Evolutionary conservation across 2,113 vertebrate species (phyloP).

Genomic region (Pantherophis guttatus): DNA sequence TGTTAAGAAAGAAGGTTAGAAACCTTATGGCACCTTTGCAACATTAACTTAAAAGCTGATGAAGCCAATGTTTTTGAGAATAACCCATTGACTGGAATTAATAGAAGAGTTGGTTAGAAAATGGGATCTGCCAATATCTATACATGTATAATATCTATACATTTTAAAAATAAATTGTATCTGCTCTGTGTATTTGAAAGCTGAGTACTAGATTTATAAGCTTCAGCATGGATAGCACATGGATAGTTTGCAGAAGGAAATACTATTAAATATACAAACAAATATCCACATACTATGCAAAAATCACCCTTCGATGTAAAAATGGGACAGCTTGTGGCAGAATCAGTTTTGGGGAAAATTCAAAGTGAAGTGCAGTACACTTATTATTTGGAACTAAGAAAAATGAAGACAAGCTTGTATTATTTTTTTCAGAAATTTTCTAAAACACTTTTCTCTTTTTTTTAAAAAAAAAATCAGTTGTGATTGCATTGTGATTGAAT

Average conservation of each 20-base stretch:
- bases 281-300: neutral
- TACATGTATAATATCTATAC: neutral
- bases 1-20: constrained; percentile 26
- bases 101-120: neutral
- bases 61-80: neutral
- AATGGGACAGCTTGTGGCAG: neutral
- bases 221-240: neutral
- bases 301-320: neutral
- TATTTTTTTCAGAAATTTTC: neutral
- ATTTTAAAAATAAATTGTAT: neutral
- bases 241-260: neutral
- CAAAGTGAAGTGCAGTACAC: neutral
- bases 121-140: neutral
- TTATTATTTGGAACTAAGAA: neutral
- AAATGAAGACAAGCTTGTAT: neutral
- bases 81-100: neutral
- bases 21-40: constrained; percentile 17
- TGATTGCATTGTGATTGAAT: neutral
- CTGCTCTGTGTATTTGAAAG: neutral
- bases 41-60: neutral
- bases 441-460: too few relatives aligned
- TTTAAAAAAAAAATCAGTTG: neutral
- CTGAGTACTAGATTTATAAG: neutral
- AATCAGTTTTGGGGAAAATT: neutral
- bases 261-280: neutral